A percentile compares a stretch with the other conserved stretches of the same genome.
These are phyloP conservation scores for Drosophila koepferae DNA, from an alignment of 2,888 invertebrate genomes.

Conservation along the genomic window DNA sequence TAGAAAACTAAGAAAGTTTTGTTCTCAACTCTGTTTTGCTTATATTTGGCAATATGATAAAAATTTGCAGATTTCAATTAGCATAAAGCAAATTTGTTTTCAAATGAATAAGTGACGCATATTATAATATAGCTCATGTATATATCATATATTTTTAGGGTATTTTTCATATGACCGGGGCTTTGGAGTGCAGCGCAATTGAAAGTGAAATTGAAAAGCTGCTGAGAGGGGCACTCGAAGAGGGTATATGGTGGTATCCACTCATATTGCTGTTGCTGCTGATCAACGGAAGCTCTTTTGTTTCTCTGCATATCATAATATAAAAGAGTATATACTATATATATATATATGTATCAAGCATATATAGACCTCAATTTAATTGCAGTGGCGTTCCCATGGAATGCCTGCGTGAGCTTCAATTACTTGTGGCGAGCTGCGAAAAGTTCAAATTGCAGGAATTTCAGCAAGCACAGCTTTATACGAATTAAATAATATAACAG, in stretches of 20 bases:
- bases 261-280: slow-evolving; percentile 7
- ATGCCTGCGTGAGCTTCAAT: slow-evolving; percentile 11
- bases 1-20: neutral
- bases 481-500: no score
- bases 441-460: neutral
- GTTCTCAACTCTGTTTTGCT: neutral
- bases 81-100: slow-evolving; percentile 27
- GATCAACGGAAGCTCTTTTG: slow-evolving; percentile 66
- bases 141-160: neutral
- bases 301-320: slow-evolving; percentile 53
- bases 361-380: slow-evolving; percentile 39
- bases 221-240: slow-evolving; percentile 1
- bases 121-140: slow-evolving; percentile 8
- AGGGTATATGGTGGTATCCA: neutral
- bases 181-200: slow-evolving; percentile 64
- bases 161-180: slow-evolving; percentile 5
- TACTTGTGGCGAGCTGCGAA: neutral
- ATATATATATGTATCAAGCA: neutral
- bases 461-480: neutral
- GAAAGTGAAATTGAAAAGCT: slow-evolving; percentile 62
- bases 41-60: neutral
- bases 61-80: slow-evolving; percentile 34
- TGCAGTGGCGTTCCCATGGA: slow-evolving; percentile 28
- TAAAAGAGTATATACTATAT: slow-evolving; percentile 16
- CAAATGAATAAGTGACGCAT: slow-evolving; percentile 42